Evolutionary conservation across 2,888 invertebrate species (phyloP), one percentile per base, ranked within the genome.

Genomic region (Agonopterix heracliana): DNA sequence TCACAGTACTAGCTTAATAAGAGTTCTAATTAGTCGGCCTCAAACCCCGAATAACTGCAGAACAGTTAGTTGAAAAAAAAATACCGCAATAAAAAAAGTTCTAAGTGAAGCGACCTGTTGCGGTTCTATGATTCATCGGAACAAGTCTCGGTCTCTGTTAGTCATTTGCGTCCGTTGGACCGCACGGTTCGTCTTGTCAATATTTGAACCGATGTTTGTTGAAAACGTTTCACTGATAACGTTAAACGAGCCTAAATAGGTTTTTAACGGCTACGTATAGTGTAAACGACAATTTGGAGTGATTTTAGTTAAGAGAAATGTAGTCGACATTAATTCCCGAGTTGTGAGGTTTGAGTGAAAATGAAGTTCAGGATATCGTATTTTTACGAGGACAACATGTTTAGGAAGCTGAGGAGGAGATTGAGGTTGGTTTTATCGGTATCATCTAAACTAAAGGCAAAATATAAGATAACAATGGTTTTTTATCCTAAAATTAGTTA

Each of bases 31-130:
- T 79, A 71, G 69, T 49, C 61, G 55, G 57, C 61, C 62, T 57
- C 51, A 57, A 71, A 69, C 57, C 54, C 59, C 54, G 54, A 63
- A 65, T 54, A 72, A 26, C 26, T 26, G 26, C 26, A 26, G 26
- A 26, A 84, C 86, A 71, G 86, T 86, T 81, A 81, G 54, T 51
- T 54, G 60, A 69, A 76, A 26, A 26, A 26, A 38, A 77, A 78
- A 78, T 80, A 84, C 83, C 83, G 82, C 79, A 82, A 82, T 71
- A 71, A 73, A 72, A 17, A 68, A 81, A 75, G 72, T 70, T 74
- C 69, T 67, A 75, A 82, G 71, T 71, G 71, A 74, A 69, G 68
- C 73, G 75, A 78, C 80, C 75, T 71, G 77, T 62, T 64, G 63
- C 59, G 59, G 26, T 62, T 63, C 61, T 61, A 78, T 86, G 86